A percentile compares a stretch with the other conserved stretches of the same genome.
phyloP scores from a whole-genome alignment of 2,113 vertebrate species.

The Melanerpes aurifrons region DNA sequence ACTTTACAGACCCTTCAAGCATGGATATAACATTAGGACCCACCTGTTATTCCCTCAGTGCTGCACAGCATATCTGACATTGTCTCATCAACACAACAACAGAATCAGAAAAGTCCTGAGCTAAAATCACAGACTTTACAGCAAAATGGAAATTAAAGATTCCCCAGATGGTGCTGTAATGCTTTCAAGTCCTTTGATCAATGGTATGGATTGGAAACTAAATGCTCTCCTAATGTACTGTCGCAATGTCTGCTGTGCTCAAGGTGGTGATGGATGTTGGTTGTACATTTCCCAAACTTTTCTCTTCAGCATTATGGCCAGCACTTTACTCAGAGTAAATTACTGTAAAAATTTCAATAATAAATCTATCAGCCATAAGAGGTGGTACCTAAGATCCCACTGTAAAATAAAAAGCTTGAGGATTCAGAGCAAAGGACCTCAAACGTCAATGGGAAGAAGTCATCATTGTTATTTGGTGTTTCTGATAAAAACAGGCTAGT shows the following conservation, averaged over 20 bases:
- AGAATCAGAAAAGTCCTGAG: background rate
- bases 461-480: background rate
- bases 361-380: background rate
- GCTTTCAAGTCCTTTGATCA: background rate
- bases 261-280: background rate
- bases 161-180: background rate
- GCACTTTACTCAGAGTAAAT: background rate
- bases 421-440: background rate
- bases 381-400: background rate
- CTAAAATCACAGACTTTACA: background rate
- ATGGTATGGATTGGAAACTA: background rate
- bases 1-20: background rate
- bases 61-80: background rate
- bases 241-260: background rate
- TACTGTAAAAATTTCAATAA: background rate
- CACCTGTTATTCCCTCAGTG: background rate
- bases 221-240: background rate
- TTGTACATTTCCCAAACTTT: background rate
- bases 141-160: background rate
- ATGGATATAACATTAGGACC: background rate
- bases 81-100: background rate
- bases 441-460: background rate
- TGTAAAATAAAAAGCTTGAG: background rate
- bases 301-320: background rate
- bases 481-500: background rate